Percentiles rank a stretch among this genome's conserved stretches.
Conservation (phyloP, 2,113 vertebrate genomes). For the Eublepharis macularius region DNA sequence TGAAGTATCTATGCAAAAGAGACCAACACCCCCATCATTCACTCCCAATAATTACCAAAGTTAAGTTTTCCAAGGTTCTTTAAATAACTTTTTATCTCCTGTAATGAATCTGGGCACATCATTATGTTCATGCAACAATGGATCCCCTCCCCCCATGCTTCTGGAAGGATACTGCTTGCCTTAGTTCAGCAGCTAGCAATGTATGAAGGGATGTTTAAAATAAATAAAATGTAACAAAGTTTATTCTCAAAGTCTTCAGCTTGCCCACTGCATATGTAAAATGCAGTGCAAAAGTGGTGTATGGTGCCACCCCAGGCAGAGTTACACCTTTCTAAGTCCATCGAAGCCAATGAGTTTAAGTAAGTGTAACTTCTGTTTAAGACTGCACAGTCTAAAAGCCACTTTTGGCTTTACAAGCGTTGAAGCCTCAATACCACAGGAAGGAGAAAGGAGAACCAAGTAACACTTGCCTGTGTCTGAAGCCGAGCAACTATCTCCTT, state of each 20-base stretch:
- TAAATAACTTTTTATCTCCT: not conserved
- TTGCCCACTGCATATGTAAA: slow-evolving; percentile 45
- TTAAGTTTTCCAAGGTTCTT: too few species aligned
- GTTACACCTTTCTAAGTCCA: too few species aligned
- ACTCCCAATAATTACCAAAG: too few species aligned
- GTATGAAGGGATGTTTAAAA: slow-evolving; percentile 43
- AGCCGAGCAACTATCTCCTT: slow-evolving; percentile 98
- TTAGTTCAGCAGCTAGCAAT: not conserved
- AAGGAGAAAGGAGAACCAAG: slow-evolving; percentile 43
- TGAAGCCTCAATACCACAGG: slow-evolving; percentile 36
- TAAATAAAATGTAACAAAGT: slow-evolving; percentile 55
- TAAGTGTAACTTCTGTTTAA: too few species aligned
- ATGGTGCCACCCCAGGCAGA: too few species aligned
- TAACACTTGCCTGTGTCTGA: slow-evolving; percentile 90
- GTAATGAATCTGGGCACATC: not conserved
- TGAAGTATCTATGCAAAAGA: too few species aligned
- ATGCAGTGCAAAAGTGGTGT: slow-evolving; percentile 25
- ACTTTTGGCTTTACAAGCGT: slow-evolving; percentile 24
- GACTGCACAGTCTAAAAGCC: slow-evolving; percentile 37
- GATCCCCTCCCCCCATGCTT: not conserved
- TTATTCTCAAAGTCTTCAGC: slow-evolving; percentile 55
- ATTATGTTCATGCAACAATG: not conserved
- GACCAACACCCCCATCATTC: too few species aligned
- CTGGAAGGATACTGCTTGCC: not conserved
- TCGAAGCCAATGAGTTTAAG: too few species aligned